These are phyloP conservation scores for Poeciliopsis turneri DNA, from an alignment of 2,797 vertebrate genomes.

Conservation along the genomic window DNA sequence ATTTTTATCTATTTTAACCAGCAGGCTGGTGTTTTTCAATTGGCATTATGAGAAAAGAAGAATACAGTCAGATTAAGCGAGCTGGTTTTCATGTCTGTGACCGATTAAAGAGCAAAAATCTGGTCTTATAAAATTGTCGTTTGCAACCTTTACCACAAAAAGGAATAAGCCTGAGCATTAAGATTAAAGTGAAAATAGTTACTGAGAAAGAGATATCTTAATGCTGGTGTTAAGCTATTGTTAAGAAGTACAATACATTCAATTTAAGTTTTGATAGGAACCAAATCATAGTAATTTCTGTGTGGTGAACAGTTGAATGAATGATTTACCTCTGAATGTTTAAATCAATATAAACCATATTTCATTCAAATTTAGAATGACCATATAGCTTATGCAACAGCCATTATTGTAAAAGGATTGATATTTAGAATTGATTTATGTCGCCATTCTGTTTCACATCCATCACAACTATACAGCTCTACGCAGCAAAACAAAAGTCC, in stretches of 20 bases:
- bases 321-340: not conserved
- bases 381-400: not conserved
- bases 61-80: not conserved
- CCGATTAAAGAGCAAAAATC: not conserved
- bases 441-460: conserved; percentile 3
- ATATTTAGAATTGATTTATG: conserved; percentile 5
- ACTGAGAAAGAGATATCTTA: no score
- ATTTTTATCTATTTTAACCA: not conserved
- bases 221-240: no score
- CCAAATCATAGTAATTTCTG: not conserved
- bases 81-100: not conserved
- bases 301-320: not conserved
- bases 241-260: not conserved
- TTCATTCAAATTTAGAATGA: not conserved
- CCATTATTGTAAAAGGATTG: not conserved
- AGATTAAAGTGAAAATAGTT: not conserved
- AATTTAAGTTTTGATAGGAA: not conserved
- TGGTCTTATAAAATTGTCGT: not conserved
- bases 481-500: conserved; percentile 22
- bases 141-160: not conserved
- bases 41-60: not conserved
- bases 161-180: not conserved
- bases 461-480: not conserved
- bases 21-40: not conserved
- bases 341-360: not conserved